Evolutionary conservation across 2,888 invertebrate genomes (phyloP), one percentile per base, ranked within the genome.

Genomic region (Sepiola atlantica): DNA sequence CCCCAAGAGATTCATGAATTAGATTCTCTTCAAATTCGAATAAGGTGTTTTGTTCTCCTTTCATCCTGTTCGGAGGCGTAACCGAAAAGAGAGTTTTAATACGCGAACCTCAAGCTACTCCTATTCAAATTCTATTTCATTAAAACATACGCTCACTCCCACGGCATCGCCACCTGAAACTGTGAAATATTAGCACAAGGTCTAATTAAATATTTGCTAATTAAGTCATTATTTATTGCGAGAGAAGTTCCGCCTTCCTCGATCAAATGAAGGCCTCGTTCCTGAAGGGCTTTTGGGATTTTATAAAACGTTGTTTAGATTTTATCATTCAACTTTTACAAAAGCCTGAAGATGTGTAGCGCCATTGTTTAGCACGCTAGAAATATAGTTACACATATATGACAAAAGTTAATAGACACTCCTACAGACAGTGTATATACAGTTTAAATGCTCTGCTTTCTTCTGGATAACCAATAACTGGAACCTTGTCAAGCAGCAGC

Each of bases 131-230:
- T 28, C 12, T 77, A 77, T n/a, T 2, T 28, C 14, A n/a, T n/a
- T 77, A n/a, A 28, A 77, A 77, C 61, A n/a, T 77, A 28, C 77
- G 77, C 77, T n/a, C n/a, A 45, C 2, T 45, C 2, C 45, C 2
- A 45, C 45, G 45, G 45, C 45, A 45, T 45, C 45, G 45, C 45
- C 45, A 45, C 45, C 77, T n/a, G 12, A 77, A 77, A 77, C 12
- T 14, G 28, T 10, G 28, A 12, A n/a, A 77, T 77, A 77, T 77
- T 28, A 2, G 77, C 28, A 77, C n/a, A 77, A 28, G n/a, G 14
- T 77, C 77, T 28, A 77, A 77, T 77, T 77, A 77, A 77, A 77
- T 77, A 77, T 77, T 77, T n/a, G 28, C n/a, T 77, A 77, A 77
- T 77, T 77, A 77, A 77, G 77, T n/a, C 77, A n/a, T 77, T 77